These are phyloP conservation scores for Mobula hypostoma DNA, from an alignment of 2,113 vertebrate species.

Conservation along the genomic window DNA sequence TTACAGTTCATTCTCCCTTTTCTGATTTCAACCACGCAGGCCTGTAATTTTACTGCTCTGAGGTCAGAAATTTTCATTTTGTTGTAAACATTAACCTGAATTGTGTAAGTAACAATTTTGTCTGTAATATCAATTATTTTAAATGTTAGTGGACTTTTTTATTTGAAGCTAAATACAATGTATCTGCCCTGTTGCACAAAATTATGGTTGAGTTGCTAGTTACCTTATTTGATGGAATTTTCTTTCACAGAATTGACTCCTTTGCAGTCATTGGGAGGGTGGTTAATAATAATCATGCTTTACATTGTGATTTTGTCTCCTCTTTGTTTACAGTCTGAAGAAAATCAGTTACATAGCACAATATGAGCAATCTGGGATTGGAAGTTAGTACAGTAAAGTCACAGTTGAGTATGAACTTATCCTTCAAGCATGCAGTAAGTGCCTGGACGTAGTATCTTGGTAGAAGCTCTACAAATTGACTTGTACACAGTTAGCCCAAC, in stretches of 20 bases:
- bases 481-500: no score
- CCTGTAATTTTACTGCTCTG: background rate
- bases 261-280: background rate
- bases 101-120: background rate
- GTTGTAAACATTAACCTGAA: background rate
- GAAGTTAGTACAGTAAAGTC: no score
- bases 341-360: no score
- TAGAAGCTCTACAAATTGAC: no score
- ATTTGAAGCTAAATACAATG: background rate
- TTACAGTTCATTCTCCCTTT: conserved; percentile 1
- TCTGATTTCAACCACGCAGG: background rate
- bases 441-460: no score
- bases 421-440: no score
- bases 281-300: background rate
- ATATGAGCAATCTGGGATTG: no score
- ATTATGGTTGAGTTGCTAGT: background rate
- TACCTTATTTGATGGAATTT: background rate
- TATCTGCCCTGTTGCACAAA: background rate
- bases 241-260: background rate
- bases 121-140: background rate
- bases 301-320: background rate
- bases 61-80: conserved; percentile 7
- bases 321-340: background rate
- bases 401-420: no score
- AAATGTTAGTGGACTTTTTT: background rate